phyloP scores from a whole-genome alignment of 2,113 vertebrate species.

The Conger conger region DNA sequence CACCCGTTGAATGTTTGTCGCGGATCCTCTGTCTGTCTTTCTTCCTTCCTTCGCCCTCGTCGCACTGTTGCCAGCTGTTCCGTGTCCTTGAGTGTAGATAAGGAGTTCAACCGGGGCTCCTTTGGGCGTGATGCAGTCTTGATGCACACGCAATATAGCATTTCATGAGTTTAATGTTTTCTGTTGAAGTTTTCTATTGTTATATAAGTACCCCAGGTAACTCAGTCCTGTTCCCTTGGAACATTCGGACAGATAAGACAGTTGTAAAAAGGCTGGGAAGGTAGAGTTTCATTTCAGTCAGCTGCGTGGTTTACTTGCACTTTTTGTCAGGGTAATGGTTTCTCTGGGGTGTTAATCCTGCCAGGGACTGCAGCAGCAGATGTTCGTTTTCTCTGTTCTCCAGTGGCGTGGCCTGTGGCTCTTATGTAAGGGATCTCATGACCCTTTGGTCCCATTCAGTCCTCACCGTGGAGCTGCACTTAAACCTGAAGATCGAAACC shows the following conservation, averaged over 20 bases:
- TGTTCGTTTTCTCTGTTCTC: background rate
- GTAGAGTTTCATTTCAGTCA: background rate
- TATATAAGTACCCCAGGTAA: background rate
- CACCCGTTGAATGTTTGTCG: background rate
- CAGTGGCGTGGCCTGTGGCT: background rate
- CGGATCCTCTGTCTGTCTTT: background rate
- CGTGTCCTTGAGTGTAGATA: background rate
- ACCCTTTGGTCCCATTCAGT: background rate
- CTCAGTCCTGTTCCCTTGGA: background rate
- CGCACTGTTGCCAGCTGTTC: background rate
- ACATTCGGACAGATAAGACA: background rate
- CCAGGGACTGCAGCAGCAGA: background rate
- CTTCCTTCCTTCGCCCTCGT: background rate
- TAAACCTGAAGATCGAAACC: background rate
- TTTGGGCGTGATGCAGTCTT: background rate
- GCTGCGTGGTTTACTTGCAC: background rate
- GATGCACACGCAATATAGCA: background rate
- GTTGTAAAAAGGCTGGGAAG: background rate
- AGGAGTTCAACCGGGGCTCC: background rate
- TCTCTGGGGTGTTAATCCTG: background rate
- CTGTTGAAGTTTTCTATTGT: background rate
- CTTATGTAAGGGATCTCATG: background rate
- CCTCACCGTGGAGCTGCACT: background rate
- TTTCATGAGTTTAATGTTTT: background rate
- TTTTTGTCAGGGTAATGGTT: background rate